These are phyloP conservation scores for Sussaba pulchella DNA, from an alignment of 2,888 invertebrate genomes.

Conservation along the genomic window DNA sequence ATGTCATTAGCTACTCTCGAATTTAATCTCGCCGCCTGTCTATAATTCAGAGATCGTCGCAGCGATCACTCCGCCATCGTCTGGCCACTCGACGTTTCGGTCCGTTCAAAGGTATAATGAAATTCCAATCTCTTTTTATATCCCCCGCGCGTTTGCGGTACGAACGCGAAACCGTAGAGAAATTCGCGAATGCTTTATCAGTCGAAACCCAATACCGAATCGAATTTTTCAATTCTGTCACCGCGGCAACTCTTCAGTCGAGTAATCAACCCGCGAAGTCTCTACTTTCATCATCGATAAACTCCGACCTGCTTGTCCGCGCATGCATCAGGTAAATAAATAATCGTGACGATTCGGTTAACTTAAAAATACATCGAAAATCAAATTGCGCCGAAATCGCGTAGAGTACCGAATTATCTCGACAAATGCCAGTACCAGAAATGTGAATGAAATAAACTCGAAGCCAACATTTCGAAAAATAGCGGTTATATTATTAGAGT, in stretches of 20 bases:
- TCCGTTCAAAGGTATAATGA: constrained; percentile 21
- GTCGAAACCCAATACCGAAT: too few species aligned
- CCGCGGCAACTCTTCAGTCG: constrained; percentile 1
- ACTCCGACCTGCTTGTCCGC: too few species aligned
- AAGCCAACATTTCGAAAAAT: too few species aligned
- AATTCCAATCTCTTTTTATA: constrained; percentile 40
- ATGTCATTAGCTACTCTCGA: not conserved
- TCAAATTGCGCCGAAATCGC: too few species aligned
- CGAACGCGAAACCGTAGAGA: too few species aligned
- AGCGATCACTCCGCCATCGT: constrained; percentile 20
- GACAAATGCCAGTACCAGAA: too few species aligned
- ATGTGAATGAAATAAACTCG: too few species aligned
- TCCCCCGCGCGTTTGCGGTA: not conserved
- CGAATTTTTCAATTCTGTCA: too few species aligned
- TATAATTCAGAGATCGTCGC: not conserved
- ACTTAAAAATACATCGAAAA: too few species aligned
- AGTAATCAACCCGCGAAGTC: constrained; percentile 49
- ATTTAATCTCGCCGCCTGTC: constrained; percentile 4
- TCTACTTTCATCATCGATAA: constrained; percentile 54
- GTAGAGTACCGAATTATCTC: too few species aligned
- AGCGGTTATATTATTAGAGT: not conserved
- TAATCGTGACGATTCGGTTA: too few species aligned
- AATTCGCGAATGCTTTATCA: not conserved
- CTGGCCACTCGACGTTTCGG: constrained; percentile 32
- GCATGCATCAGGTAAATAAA: too few species aligned